Evolutionary conservation across 2,888 invertebrate species (phyloP).

Genomic region (Tethea ocularis): DNA sequence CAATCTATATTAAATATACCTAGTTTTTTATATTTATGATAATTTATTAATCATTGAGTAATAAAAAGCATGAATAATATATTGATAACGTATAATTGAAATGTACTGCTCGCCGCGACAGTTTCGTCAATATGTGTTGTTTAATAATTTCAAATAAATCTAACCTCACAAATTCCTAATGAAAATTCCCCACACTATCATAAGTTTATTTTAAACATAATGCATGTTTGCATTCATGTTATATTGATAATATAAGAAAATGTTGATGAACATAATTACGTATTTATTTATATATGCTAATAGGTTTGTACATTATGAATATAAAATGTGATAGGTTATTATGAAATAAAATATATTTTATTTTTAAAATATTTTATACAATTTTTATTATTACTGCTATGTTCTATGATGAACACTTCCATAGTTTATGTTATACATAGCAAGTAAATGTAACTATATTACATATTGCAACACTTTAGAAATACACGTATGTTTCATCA

Average conservation of each 20-base stretch:
- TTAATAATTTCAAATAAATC: background rate
- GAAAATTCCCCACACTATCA: no score
- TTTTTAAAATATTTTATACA: constrained; percentile 51
- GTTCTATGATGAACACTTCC: constrained; percentile 32
- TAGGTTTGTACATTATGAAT: background rate
- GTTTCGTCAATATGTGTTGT: background rate
- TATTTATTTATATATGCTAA: background rate
- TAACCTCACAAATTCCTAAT: background rate
- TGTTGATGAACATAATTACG: constrained; percentile 14
- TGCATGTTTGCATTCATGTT: no score
- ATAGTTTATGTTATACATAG: constrained; percentile 29
- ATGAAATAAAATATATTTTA: constrained; percentile 41
- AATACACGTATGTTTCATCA: constrained; percentile 35
- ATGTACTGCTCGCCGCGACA: background rate
- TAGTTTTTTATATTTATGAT: background rate
- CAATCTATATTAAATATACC: no score
- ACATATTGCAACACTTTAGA: constrained; percentile 7
- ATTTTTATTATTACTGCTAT: constrained; percentile 43
- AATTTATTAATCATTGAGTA: background rate
- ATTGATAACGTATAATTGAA: background rate
- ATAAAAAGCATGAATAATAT: background rate
- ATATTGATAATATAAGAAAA: constrained; percentile 9
- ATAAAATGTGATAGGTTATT: constrained; percentile 31
- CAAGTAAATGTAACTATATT: constrained; percentile 8
- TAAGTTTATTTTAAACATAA: no score